These are phyloP conservation scores for Drosophila saltans DNA, from an alignment of 1,140 invertebrate genomes.

Conservation along the genomic window DNA sequence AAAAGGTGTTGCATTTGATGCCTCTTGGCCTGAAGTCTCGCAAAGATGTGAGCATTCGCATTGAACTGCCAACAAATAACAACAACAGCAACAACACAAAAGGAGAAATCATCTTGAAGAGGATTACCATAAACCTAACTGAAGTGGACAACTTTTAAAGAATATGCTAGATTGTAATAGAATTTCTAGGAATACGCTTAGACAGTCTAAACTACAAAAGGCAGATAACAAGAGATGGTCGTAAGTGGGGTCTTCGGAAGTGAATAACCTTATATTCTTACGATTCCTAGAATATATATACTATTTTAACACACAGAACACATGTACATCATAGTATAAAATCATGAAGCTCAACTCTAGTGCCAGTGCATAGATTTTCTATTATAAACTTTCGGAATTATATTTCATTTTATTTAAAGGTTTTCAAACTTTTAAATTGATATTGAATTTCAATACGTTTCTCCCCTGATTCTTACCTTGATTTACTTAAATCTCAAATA, in stretches of 20 bases:
- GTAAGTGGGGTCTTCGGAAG: background rate
- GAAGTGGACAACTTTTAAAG: slow-evolving; percentile 2
- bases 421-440: too few species aligned
- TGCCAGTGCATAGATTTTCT: too few species aligned
- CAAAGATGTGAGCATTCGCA: slow-evolving; percentile 9
- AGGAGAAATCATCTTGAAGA: slow-evolving; percentile 4
- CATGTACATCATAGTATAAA: too few species aligned
- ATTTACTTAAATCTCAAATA: background rate
- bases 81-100: slow-evolving; percentile 6
- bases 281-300: too few species aligned
- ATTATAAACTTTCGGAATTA: too few species aligned
- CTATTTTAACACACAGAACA: too few species aligned
- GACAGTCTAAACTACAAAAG: background rate
- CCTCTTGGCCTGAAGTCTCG: background rate
- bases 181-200: slow-evolving; percentile 2
- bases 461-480: background rate
- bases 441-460: background rate
- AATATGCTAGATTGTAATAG: slow-evolving; percentile 5
- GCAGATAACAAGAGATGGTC: background rate
- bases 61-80: slow-evolving; percentile 7
- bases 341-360: too few species aligned
- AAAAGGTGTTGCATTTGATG: slow-evolving; percentile 14
- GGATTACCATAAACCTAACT: slow-evolving; percentile 10
- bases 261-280: too few species aligned
- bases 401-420: too few species aligned